Evolutionary conservation across 2,797 vertebrate species (phyloP).

Genomic region (Pitangus sulphuratus): DNA sequence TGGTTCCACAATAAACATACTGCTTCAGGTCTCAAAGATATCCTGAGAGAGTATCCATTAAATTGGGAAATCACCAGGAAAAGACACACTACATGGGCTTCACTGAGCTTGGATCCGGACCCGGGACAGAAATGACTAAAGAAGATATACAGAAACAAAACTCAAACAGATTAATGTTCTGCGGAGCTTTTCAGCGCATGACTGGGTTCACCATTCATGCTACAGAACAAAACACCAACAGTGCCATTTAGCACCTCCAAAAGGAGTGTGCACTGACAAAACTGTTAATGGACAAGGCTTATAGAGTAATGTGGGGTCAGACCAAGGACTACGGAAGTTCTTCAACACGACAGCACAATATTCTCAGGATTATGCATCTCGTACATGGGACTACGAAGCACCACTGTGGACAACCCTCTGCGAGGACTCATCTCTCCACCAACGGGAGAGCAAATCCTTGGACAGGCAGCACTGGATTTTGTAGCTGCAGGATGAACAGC

Average conservation of each 20-base stretch:
- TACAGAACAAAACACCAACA: neutral
- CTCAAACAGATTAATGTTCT: neutral
- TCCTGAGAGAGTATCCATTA: rapidly evolving
- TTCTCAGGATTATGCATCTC: rapidly evolving
- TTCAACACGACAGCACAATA: neutral
- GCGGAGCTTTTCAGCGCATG: neutral
- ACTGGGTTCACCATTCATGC: neutral
- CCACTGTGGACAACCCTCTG: rapidly evolving
- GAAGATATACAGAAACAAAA: neutral
- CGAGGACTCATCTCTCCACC: neutral
- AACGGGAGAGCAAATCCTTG: neutral
- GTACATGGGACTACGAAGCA: neutral
- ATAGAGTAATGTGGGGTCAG: neutral
- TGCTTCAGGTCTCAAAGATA: neutral
- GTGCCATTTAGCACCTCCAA: neutral
- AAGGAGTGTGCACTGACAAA: neutral
- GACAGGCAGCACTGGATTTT: neutral
- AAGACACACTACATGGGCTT: neutral
- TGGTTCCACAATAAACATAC: neutral
- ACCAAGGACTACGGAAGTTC: neutral
- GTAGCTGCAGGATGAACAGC: neutral
- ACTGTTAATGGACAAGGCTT: neutral
- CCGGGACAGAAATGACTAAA: neutral
- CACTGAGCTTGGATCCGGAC: neutral
- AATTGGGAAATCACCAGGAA: neutral